Conservation (phyloP, 2,888 invertebrate species). For the Orthosia gracilis region DNA sequence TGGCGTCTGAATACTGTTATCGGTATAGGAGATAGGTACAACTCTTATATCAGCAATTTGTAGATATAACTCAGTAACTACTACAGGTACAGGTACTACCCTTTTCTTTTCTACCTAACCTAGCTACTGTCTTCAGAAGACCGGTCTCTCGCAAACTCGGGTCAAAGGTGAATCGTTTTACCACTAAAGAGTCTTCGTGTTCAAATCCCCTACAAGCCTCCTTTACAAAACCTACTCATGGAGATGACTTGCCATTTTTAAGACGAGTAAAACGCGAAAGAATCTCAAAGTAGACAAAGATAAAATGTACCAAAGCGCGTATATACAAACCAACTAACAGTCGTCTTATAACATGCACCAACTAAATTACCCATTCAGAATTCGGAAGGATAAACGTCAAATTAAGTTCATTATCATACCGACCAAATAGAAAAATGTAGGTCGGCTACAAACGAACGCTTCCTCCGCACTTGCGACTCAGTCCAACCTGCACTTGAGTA, state of each 20-base stretch:
- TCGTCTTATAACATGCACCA: neutral
- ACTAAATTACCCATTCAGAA: slow-evolving; percentile 5
- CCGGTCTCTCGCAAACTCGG: neutral
- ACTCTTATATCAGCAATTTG: neutral
- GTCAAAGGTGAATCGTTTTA: neutral
- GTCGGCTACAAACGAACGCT: slow-evolving; percentile 45
- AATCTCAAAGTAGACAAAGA: neutral
- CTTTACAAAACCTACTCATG: no score
- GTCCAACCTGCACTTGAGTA: slow-evolving; percentile 59
- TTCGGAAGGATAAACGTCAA: slow-evolving; percentile 41
- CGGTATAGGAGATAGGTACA: slow-evolving; percentile 6
- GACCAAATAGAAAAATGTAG: slow-evolving; percentile 41
- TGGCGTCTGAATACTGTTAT: slow-evolving; percentile 3
- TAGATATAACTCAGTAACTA: neutral
- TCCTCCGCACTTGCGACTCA: slow-evolving; percentile 30
- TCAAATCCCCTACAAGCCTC: no score
- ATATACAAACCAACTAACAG: neutral
- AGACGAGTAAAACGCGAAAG: no score
- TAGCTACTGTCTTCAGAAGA: neutral
- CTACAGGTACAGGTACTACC: neutral
- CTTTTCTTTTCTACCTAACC: neutral
- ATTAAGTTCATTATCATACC: slow-evolving; percentile 42
- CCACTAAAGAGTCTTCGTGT: neutral
- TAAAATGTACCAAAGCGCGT: neutral
- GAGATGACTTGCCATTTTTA: no score